A percentile compares a stretch with the other conserved stretches of the same genome.
phyloP scores from a whole-genome alignment of 1,140 invertebrate species.

The Sipha flava region DNA sequence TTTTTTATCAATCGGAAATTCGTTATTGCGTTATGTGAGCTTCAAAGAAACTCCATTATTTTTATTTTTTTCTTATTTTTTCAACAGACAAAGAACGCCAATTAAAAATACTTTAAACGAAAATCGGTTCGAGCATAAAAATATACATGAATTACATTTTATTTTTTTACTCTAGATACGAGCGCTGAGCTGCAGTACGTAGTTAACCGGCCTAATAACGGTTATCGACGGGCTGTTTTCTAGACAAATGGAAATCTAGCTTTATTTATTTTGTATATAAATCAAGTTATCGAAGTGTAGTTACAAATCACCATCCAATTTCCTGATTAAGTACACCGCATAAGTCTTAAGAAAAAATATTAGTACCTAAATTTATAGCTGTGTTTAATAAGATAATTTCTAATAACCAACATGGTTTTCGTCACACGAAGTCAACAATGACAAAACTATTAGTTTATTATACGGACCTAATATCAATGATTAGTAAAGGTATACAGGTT shows the following conservation, averaged over 20 bases:
- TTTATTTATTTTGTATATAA: slow-evolving; percentile 34
- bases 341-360: slow-evolving; percentile 30
- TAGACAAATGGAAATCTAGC: slow-evolving; percentile 35
- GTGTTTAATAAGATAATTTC: background rate
- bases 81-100: background rate
- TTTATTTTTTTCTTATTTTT: too few relatives aligned
- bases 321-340: slow-evolving; percentile 31
- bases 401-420: slow-evolving; percentile 18
- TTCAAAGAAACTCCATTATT: background rate
- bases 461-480: background rate
- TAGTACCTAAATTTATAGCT: background rate
- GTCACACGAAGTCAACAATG: background rate
- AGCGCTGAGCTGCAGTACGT: too few relatives aligned
- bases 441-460: slow-evolving; percentile 7
- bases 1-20: background rate
- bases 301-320: slow-evolving; percentile 36
- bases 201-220: too few relatives aligned
- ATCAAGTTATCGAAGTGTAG: slow-evolving; percentile 17
- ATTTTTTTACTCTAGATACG: too few relatives aligned
- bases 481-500: slow-evolving; percentile 9
- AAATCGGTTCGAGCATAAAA: too few relatives aligned
- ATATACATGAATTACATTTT: too few relatives aligned
- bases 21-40: background rate
- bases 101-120: background rate
- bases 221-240: too few relatives aligned